Percentiles rank a stretch among this genome's conserved stretches.
These are phyloP conservation scores for Drosophila ochracea DNA, from an alignment of 2,888 invertebrate species.

Conservation along the genomic window DNA sequence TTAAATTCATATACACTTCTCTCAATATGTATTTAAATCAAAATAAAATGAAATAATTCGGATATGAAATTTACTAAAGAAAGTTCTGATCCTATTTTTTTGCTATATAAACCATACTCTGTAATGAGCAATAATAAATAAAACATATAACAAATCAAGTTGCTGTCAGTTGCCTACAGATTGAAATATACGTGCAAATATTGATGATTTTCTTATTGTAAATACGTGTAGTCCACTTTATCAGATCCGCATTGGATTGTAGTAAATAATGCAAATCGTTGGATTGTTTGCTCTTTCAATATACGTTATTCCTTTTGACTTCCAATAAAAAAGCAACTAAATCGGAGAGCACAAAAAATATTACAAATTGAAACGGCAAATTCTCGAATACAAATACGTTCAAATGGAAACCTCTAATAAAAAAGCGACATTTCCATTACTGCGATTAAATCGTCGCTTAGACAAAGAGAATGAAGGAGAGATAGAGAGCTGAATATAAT, in stretches of 20 bases:
- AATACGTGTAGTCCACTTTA: slow-evolving; percentile 2
- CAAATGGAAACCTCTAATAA: slow-evolving; percentile 76
- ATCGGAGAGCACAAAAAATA: slow-evolving; percentile 49
- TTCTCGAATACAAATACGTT: slow-evolving; percentile 50
- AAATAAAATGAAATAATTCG: background rate
- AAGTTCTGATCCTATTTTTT: too few species aligned
- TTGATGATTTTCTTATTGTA: background rate
- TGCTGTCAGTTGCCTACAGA: background rate
- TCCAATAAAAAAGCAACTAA: slow-evolving; percentile 4
- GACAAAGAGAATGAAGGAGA: slow-evolving; percentile 14
- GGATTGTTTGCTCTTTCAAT: slow-evolving; percentile 36
- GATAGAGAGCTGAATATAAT: slow-evolving; percentile 19
- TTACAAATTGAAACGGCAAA: slow-evolving; percentile 76
- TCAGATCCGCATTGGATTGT: slow-evolving; percentile 13
- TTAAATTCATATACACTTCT: background rate
- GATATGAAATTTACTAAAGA: background rate
- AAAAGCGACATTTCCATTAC: slow-evolving; percentile 81
- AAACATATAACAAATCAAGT: background rate
- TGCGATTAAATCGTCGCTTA: slow-evolving; percentile 75
- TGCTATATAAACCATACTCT: background rate
- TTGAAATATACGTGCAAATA: slow-evolving; percentile 18
- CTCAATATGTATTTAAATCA: background rate
- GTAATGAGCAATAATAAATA: background rate
- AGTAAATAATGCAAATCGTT: slow-evolving; percentile 42
- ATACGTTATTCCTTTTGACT: slow-evolving; percentile 13